Percentiles rank a stretch among this genome's conserved stretches.
Conservation (phyloP, 2,113 vertebrate species). For the Planiliza haematocheilus region DNA sequence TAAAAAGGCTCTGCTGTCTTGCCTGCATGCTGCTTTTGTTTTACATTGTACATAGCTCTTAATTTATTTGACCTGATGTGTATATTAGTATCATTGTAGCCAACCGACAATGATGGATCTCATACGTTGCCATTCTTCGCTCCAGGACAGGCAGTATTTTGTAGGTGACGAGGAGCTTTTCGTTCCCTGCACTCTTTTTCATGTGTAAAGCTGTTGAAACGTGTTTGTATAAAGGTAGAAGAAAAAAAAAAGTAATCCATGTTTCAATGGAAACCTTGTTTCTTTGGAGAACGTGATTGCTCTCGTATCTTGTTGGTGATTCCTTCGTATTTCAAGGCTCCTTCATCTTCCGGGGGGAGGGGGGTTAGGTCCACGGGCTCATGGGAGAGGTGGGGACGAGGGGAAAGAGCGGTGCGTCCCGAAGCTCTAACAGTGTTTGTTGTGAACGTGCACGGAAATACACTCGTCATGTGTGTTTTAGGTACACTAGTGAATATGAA, state of each 20-base stretch:
- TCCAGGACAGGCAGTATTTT: slow-evolving; percentile 81
- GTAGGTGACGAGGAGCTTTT: slow-evolving; percentile 60
- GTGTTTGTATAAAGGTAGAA: slow-evolving; percentile 76
- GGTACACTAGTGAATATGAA: too few species aligned
- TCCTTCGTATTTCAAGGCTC: slow-evolving; percentile 61
- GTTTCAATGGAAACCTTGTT: too few species aligned
- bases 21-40: slow-evolving; percentile 84
- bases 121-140: slow-evolving; percentile 70
- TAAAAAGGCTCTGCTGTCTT: slow-evolving; percentile 75
- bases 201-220: slow-evolving; percentile 76
- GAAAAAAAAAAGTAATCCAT: slow-evolving; percentile 47
- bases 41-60: slow-evolving; percentile 80
- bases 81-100: slow-evolving; percentile 73
- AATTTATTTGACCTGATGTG: slow-evolving; percentile 79
- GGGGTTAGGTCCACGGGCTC: slow-evolving; percentile 41
- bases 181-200: slow-evolving; percentile 70
- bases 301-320: slow-evolving; percentile 88
- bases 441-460: slow-evolving; percentile 72
- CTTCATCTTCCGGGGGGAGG: slow-evolving; percentile 38
- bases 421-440: slow-evolving; percentile 47
- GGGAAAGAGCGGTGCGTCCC: slow-evolving; percentile 23
- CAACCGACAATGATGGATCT: slow-evolving; percentile 68
- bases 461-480: too few species aligned
- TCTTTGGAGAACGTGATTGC: slow-evolving; percentile 83
- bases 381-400: background rate